phyloP scores from a whole-genome alignment of 1,140 invertebrate species.

The Listronotus oregonensis region DNA sequence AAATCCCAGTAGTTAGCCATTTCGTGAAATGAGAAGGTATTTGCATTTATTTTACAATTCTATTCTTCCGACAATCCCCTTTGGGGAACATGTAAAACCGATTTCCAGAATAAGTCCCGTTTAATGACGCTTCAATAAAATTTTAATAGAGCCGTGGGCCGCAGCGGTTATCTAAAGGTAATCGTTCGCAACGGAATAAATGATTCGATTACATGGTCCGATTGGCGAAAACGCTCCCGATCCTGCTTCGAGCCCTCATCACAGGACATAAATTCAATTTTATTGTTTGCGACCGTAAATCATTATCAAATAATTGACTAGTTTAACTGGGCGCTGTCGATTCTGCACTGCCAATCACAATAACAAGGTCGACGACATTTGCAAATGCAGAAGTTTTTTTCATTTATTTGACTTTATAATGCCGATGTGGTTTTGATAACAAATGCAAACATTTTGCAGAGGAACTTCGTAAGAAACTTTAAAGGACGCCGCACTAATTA shows the following conservation, averaged over 20 bases:
- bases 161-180: conserved; percentile 10
- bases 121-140: conserved; percentile 11
- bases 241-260: conserved; percentile 7
- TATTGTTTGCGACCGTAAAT: background rate
- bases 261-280: conserved; percentile 5
- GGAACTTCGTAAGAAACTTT: no score
- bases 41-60: background rate
- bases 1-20: no score
- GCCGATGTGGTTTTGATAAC: no score
- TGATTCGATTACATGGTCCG: conserved; percentile 18
- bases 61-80: background rate
- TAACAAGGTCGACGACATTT: no score
- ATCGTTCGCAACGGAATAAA: conserved; percentile 18
- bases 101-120: conserved; percentile 5
- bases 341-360: background rate
- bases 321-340: background rate
- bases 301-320: conserved; percentile 1
- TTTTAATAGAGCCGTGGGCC: conserved; percentile 11
- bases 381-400: no score
- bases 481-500: no score
- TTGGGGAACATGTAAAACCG: background rate
- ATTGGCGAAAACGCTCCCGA: conserved; percentile 6
- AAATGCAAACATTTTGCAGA: no score
- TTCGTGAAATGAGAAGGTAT: no score
- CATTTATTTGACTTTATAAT: no score